phyloP scores from a whole-genome alignment of 2,888 invertebrate species.

The Tipula helvola region DNA sequence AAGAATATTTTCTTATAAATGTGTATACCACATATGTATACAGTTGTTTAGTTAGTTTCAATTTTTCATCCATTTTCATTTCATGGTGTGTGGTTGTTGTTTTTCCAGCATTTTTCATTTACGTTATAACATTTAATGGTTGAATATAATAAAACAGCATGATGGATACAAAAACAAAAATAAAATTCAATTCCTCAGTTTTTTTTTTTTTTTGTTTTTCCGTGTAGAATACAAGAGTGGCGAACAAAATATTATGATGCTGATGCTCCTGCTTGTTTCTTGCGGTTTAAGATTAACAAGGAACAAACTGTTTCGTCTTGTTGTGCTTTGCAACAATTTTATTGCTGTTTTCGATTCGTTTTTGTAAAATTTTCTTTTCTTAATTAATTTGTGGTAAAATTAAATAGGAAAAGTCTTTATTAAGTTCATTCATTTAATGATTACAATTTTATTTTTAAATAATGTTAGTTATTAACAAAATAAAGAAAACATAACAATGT shows the following conservation, averaged over 20 bases:
- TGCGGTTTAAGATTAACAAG: neutral
- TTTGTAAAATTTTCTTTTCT: neutral
- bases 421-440: neutral
- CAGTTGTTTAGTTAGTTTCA: neutral
- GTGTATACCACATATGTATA: neutral
- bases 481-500: too few species aligned
- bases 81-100: neutral
- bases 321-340: neutral
- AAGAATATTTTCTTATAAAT: neutral
- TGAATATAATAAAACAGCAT: slow-evolving; percentile 4
- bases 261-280: neutral
- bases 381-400: neutral
- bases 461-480: too few species aligned
- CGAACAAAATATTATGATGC: neutral
- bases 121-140: neutral
- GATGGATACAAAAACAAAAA: neutral
- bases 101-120: neutral
- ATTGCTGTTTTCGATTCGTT: neutral
- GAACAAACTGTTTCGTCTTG: neutral
- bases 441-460: neutral
- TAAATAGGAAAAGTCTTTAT: neutral
- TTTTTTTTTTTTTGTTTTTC: neutral
- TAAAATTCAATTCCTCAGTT: neutral
- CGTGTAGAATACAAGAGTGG: neutral
- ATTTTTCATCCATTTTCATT: neutral